Conservation (phyloP, 1,140 invertebrate species). For the Papilio xuthus region DNA sequence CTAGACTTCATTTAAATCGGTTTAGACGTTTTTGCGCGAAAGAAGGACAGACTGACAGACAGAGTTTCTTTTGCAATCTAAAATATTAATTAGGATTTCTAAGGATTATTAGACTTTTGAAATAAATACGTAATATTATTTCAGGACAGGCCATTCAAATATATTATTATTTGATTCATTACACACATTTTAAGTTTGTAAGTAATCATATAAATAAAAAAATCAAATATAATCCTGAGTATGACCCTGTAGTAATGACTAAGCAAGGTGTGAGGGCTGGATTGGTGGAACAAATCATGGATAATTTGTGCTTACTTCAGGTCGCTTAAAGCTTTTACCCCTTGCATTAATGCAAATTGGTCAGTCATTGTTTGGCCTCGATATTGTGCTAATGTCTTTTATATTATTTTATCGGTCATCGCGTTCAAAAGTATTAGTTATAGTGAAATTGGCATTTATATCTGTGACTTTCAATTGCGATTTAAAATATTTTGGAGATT, state of each 20-base stretch:
- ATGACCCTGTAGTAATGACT: neutral
- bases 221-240: neutral
- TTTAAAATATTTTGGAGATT: neutral
- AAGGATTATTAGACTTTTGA: too few relatives aligned
- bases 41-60: too few relatives aligned
- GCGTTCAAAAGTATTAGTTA: neutral
- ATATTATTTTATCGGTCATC: neutral
- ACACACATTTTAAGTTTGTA: neutral
- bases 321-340: conserved; percentile 2
- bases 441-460: neutral
- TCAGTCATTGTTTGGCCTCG: conserved; percentile 10
- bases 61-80: too few relatives aligned
- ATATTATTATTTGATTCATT: neutral
- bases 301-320: conserved; percentile 12
- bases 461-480: neutral
- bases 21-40: too few relatives aligned
- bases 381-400: conserved; percentile 3
- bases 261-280: neutral
- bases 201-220: neutral
- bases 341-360: neutral
- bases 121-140: too few relatives aligned
- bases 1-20: too few relatives aligned
- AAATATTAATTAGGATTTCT: too few relatives aligned
- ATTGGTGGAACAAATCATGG: conserved; percentile 7
- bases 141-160: neutral